phyloP scores from a whole-genome alignment of 1,140 invertebrate genomes.

The Acromyrmex charruanus region DNA sequence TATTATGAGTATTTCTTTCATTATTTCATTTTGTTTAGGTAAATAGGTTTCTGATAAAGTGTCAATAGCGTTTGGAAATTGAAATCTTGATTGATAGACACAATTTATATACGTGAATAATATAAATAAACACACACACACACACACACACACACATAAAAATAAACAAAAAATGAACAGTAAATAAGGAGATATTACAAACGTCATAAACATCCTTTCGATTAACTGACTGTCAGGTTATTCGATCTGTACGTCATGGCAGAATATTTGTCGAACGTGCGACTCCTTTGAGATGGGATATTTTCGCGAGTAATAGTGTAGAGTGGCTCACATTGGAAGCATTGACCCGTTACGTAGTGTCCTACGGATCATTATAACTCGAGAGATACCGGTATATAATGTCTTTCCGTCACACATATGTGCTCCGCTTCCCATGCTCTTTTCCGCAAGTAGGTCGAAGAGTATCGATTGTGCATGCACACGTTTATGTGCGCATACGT shows the following conservation, averaged over 20 bases:
- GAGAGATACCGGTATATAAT: constrained; percentile 62
- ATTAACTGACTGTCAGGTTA: background rate
- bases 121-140: background rate
- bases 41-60: background rate
- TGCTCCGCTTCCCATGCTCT: constrained; percentile 55
- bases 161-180: background rate
- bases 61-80: background rate
- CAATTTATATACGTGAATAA: background rate
- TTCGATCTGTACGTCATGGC: background rate
- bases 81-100: background rate
- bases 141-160: background rate
- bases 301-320: constrained; percentile 54
- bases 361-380: constrained; percentile 63
- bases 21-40: background rate
- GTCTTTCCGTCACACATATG: constrained; percentile 44
- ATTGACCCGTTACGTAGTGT: constrained; percentile 59
- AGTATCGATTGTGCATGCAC: constrained; percentile 56
- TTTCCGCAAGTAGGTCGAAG: constrained; percentile 58
- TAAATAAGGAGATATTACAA: background rate
- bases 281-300: constrained; percentile 43
- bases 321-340: constrained; percentile 57
- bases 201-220: background rate
- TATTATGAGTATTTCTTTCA: background rate
- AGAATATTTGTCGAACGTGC: constrained; percentile 18
- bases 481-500: background rate